These are phyloP conservation scores for Botia kubotai DNA, from an alignment of 2,797 vertebrate genomes.

Conservation along the genomic window DNA sequence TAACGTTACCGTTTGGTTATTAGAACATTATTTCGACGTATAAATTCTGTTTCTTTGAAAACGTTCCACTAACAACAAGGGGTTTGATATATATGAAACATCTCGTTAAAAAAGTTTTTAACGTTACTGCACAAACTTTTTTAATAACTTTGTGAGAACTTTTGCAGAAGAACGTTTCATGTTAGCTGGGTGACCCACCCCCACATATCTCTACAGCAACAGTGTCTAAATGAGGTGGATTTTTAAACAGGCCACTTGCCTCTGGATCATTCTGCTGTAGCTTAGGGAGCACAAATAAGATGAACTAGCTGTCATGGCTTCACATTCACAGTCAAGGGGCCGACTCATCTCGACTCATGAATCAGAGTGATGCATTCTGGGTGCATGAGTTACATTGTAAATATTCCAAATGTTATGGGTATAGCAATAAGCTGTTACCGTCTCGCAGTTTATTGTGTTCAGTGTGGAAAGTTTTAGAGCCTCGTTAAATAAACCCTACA, in stretches of 20 bases:
- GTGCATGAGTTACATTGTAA: neutral
- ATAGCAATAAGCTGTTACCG: conserved; percentile 26
- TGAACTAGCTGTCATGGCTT: conserved; percentile 36
- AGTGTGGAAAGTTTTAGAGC: neutral
- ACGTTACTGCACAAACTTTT: too few species aligned
- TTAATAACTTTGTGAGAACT: too few species aligned
- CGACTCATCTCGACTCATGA: conserved; percentile 23
- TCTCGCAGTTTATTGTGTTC: conserved; percentile 26
- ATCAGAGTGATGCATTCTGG: conserved; percentile 25
- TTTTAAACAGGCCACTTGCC: conserved; percentile 29
- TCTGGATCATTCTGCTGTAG: conserved; percentile 26
- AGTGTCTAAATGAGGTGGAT: conserved; percentile 27
- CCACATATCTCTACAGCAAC: neutral
- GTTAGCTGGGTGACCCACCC: neutral
- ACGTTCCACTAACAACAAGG: too few species aligned
- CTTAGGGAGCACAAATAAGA: conserved; percentile 23
- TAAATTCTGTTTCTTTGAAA: too few species aligned
- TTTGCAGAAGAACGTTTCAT: too few species aligned
- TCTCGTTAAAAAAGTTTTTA: too few species aligned
- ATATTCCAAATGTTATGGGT: conserved; percentile 25
- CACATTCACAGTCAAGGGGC: conserved; percentile 27
- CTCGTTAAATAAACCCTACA: neutral
- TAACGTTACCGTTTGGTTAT: too few species aligned
- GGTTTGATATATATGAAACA: too few species aligned
- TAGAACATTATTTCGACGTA: too few species aligned